Percentiles rank a stretch among this genome's conserved stretches.
phyloP scores from a whole-genome alignment of 2,797 vertebrate genomes.

The Chaenodraco wilsoni region DNA sequence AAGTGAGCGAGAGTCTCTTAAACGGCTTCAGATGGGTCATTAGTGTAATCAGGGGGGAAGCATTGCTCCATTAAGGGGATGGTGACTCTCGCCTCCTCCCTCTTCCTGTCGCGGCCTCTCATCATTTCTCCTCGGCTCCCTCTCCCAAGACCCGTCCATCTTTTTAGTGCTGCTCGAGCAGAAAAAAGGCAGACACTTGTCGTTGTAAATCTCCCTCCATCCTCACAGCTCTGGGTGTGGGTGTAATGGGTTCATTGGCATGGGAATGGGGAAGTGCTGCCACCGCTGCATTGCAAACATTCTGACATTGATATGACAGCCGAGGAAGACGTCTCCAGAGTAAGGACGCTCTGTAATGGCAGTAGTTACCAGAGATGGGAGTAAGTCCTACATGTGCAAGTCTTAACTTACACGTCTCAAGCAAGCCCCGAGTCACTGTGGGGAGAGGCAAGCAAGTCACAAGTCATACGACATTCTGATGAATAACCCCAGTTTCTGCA shows the following conservation, averaged over 20 bases:
- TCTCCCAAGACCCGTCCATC: constrained; percentile 34
- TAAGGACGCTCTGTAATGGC: neutral
- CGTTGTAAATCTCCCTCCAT: neutral
- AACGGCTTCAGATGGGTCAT: constrained; percentile 70
- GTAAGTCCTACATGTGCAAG: too few species aligned
- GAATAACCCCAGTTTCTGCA: too few species aligned
- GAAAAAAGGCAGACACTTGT: neutral
- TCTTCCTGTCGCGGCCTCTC: constrained; percentile 48
- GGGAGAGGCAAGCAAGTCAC: too few species aligned
- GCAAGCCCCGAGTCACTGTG: too few species aligned
- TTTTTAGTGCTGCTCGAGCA: constrained; percentile 11
- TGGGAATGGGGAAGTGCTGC: neutral
- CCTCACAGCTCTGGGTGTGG: neutral
- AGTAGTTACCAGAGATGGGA: too few species aligned
- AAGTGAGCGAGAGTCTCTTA: constrained; percentile 28
- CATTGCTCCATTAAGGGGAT: constrained; percentile 58
- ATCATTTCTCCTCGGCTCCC: constrained; percentile 42
- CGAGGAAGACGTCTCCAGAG: neutral
- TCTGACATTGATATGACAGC: constrained; percentile 14
- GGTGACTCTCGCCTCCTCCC: constrained; percentile 34
- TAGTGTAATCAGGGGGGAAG: constrained; percentile 71
- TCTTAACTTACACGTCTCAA: too few species aligned
- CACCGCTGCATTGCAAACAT: constrained; percentile 4
- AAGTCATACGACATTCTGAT: too few species aligned
- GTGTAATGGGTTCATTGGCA: constrained; percentile 15